Percentiles rank a stretch among this genome's conserved stretches.
Conservation (phyloP, 1,140 invertebrate genomes). For the Brachionus calyciflorus region DNA sequence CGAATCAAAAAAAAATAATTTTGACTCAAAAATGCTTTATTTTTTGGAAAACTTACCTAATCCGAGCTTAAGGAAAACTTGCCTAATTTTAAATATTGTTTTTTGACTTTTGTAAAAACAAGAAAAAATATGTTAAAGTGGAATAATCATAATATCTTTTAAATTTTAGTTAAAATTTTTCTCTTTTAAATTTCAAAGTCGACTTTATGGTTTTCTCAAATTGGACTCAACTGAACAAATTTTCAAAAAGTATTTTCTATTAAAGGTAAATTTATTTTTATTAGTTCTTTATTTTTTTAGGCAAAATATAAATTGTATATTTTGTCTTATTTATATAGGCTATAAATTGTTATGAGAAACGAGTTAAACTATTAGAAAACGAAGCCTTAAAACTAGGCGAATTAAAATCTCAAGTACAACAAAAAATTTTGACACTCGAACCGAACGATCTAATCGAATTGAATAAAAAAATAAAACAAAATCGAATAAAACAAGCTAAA, state of each 20-base stretch:
- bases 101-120: too few species aligned
- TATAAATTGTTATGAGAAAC: slow-evolving; percentile 5
- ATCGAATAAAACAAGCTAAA: background rate
- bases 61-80: too few species aligned
- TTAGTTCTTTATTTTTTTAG: background rate
- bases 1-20: too few species aligned
- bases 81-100: too few species aligned
- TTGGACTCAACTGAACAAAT: slow-evolving; percentile 6
- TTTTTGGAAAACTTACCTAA: too few species aligned
- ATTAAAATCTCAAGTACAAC: background rate
- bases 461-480: background rate
- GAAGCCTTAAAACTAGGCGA: background rate
- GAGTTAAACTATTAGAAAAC: background rate
- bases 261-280: slow-evolving; percentile 14
- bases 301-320: background rate
- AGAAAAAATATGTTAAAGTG: too few species aligned
- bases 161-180: too few species aligned
- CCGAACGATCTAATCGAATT: background rate
- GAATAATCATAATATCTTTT: too few species aligned
- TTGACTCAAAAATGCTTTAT: too few species aligned
- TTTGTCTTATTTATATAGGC: background rate
- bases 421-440: background rate
- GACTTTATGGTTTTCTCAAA: slow-evolving; percentile 29
- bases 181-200: too few species aligned
- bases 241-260: slow-evolving; percentile 44